Percentiles rank a stretch among this genome's conserved stretches.
phyloP scores from a whole-genome alignment of 2,888 invertebrate species.

The Epistrophe grossulariae region DNA sequence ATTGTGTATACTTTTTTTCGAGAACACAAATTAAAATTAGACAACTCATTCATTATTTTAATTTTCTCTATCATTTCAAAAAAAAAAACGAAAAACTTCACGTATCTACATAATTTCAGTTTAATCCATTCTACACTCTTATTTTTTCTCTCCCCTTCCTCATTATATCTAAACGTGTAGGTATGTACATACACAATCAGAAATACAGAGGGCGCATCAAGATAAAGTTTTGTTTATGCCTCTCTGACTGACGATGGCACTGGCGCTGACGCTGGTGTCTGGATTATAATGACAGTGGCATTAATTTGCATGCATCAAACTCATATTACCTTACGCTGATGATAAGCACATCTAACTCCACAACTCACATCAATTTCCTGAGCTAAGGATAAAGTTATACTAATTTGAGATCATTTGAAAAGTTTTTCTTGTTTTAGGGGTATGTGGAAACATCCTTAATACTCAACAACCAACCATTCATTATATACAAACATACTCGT shows the following conservation, averaged over 20 bases:
- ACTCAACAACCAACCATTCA: neutral
- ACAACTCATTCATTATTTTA: constrained; percentile 45
- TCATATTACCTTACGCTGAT: constrained; percentile 46
- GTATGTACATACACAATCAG: neutral
- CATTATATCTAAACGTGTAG: neutral
- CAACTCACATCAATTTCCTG: neutral
- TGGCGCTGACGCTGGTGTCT: constrained; percentile 17
- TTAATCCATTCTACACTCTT: constrained; percentile 28
- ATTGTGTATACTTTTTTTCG: neutral
- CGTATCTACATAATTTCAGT: constrained; percentile 53
- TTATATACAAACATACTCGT: neutral
- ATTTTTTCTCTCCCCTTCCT: neutral
- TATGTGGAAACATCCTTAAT: constrained; percentile 37
- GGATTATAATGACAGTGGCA: constrained; percentile 62
- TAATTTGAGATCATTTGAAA: constrained; percentile 74
- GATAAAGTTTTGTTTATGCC: constrained; percentile 59
- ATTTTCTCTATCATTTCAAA: constrained; percentile 45
- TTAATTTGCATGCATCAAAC: constrained; percentile 69
- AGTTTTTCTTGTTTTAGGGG: constrained; percentile 68
- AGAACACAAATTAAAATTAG: constrained; percentile 28
- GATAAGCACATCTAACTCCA: neutral
- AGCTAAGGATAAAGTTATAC: constrained; percentile 61
- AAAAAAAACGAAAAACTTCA: constrained; percentile 37
- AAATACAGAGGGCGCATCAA: constrained; percentile 24
- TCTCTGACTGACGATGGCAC: constrained; percentile 20